Conservation (phyloP, 2,888 invertebrate genomes). For the Toxonevra muliebris region DNA sequence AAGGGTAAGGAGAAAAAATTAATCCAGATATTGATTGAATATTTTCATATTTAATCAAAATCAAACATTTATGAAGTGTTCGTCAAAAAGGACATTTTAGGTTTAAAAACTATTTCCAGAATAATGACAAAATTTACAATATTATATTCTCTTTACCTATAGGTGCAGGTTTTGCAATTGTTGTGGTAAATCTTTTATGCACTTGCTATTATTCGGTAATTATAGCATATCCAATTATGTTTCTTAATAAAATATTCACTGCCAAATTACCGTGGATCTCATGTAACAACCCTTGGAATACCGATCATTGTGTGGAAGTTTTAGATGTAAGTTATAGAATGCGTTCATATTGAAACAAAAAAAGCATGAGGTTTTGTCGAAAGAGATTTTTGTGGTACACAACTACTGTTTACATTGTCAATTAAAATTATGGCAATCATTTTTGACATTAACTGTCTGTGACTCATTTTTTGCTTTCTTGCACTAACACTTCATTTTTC, state of each 20-base stretch:
- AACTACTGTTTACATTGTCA: no score
- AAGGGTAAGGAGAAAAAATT: constrained; percentile 72
- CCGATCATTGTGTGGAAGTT: constrained; percentile 71
- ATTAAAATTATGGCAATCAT: no score
- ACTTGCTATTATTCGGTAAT: constrained; percentile 87
- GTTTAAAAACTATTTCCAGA: constrained; percentile 6
- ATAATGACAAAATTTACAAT: background rate
- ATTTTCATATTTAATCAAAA: background rate
- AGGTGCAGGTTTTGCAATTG: constrained; percentile 88
- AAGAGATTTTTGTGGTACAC: no score
- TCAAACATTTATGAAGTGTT: background rate
- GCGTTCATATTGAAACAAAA: background rate
- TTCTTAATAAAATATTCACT: constrained; percentile 74
- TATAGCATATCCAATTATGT: constrained; percentile 84
- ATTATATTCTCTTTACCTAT: constrained; percentile 44
- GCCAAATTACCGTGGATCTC: constrained; percentile 78
- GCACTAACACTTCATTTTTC: no score
- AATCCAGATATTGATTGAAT: background rate
- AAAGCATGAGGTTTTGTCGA: no score
- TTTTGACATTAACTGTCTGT: no score
- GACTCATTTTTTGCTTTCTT: no score
- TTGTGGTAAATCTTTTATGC: constrained; percentile 82
- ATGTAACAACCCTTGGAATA: constrained; percentile 86
- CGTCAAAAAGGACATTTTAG: background rate
- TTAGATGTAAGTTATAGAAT: constrained; percentile 42